Base-by-base conservation (phyloP, 2,797 vertebrate genomes). In the Notolabrus celidotus region DNA sequence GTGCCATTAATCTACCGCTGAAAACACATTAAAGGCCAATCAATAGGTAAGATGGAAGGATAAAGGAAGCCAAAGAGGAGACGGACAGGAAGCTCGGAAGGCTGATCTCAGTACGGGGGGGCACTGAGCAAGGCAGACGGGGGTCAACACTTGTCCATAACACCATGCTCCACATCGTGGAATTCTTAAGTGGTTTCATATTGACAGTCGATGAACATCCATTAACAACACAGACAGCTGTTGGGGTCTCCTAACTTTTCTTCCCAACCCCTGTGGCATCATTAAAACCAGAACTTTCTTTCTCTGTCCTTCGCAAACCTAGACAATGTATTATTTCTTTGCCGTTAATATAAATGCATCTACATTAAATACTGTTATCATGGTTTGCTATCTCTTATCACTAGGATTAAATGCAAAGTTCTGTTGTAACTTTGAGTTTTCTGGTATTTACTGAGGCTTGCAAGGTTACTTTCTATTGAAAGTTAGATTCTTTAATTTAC, bases 181-280 rank as follows among this genome's bases (percentile, higher is more conserved):
- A 94, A 94, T 93, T 95, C 88, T 90, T 90, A 81, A 85, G 95
- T 55, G 95, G 95, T 95, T 95, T 95, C 88, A 80, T 89, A 73
- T 65, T 84, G 89, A 86, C 84, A 94, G 95, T 98, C 96, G 95
- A 98, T 98, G 96, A 47, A 55, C 79, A 86, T 95, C 96, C 96
- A 98, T 98, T 98, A 98, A 94, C 89, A 93, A 91, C 90, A 86
- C 85, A 92, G 79, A 85, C 53, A 84, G 89, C 92, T 90, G 90
- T 94, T 73, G 83, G 75, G 84, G 67, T 79, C 67, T 60, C 39
- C 67, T 52, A 83, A 85, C 72, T 36, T 36, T 36, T 12, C 34
- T 36, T 14, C 34, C 34, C 29, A 31, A 31, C 29, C 34, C 34
- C 12, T 11, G 10, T 36, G 4, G 23, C 23, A 16, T 54, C 41